phyloP scores from a whole-genome alignment of 2,888 invertebrate genomes.

The Teinopalpus imperialis region DNA sequence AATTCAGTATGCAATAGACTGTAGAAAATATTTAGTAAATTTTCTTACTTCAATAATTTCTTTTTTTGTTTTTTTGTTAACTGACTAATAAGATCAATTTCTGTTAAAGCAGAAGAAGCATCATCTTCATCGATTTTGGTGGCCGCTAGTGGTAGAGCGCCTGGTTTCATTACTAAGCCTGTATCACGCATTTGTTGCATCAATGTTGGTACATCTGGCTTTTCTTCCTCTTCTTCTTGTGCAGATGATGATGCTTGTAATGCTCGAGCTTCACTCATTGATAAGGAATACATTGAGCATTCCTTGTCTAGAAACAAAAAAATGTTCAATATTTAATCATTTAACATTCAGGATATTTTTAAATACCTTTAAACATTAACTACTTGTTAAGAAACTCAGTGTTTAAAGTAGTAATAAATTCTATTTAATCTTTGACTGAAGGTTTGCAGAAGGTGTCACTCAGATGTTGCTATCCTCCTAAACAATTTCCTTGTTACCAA shows the following conservation, averaged over 20 bases:
- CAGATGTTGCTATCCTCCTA: no score
- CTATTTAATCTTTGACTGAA: no score
- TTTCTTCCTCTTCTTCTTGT: conserved; percentile 85
- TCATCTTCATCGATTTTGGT: conserved; percentile 83
- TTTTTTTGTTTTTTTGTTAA: conserved; percentile 94
- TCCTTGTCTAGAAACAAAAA: conserved; percentile 87
- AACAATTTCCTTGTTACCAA: no score
- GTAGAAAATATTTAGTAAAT: no score
- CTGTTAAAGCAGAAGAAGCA: conserved; percentile 82
- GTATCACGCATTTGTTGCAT: conserved; percentile 96
- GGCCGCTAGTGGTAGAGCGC: conserved; percentile 82
- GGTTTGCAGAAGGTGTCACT: no score
- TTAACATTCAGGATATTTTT: no score
- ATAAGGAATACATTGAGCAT: conserved; percentile 95
- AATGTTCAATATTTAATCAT: no score
- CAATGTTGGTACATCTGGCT: conserved; percentile 84
- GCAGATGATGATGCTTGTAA: conserved; percentile 85
- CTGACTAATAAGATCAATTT: conserved; percentile 91
- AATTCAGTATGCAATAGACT: no score
- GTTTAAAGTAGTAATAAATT: no score
- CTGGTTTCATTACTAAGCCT: conserved; percentile 93
- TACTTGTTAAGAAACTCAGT: conserved; percentile 3
- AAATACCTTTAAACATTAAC: no score
- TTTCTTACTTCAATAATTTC: conserved; percentile 89
- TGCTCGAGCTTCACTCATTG: conserved; percentile 91